Conservation (phyloP, 2,888 invertebrate species). For the Cetonia aurata region DNA sequence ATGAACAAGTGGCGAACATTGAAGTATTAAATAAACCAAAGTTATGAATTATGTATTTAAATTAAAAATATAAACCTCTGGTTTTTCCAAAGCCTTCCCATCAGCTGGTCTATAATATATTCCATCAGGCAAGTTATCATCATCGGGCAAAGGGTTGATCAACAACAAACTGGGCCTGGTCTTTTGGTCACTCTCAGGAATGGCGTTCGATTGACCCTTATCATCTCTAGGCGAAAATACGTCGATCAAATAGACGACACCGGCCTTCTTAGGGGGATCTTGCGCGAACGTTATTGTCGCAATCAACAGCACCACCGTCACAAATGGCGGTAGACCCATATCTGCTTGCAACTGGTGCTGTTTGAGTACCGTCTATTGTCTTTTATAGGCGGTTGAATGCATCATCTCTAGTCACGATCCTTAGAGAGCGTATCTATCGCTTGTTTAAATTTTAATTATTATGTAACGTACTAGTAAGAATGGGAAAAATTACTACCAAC, state of each 20-base stretch:
- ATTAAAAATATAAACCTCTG: conserved; percentile 51
- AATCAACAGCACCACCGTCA: conserved; percentile 39
- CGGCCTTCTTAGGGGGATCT: conserved; percentile 46
- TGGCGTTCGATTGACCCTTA: conserved; percentile 50
- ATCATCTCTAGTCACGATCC: conserved; percentile 42
- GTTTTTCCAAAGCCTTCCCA: conserved; percentile 57
- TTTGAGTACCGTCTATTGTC: conserved; percentile 23
- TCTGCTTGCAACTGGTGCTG: conserved; percentile 40
- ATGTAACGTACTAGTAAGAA: conserved; percentile 16
- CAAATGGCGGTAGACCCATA: conserved; percentile 43
- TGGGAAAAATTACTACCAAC: conserved; percentile 30
- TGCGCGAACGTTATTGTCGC: conserved; percentile 21
- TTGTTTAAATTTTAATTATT: conserved; percentile 9
- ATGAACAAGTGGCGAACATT: neutral
- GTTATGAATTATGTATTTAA: neutral
- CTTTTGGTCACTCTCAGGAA: conserved; percentile 47
- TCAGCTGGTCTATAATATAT: conserved; percentile 61
- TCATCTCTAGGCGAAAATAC: conserved; percentile 44
- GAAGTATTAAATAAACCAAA: neutral
- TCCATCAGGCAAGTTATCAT: conserved; percentile 59
- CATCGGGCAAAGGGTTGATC: conserved; percentile 54
- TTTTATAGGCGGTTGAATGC: conserved; percentile 40
- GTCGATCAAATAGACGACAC: conserved; percentile 58
- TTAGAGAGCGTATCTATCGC: neutral
- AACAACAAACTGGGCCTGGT: conserved; percentile 42